phyloP scores from a whole-genome alignment of 2,797 vertebrate genomes.

The Sebastes melanostomus region DNA sequence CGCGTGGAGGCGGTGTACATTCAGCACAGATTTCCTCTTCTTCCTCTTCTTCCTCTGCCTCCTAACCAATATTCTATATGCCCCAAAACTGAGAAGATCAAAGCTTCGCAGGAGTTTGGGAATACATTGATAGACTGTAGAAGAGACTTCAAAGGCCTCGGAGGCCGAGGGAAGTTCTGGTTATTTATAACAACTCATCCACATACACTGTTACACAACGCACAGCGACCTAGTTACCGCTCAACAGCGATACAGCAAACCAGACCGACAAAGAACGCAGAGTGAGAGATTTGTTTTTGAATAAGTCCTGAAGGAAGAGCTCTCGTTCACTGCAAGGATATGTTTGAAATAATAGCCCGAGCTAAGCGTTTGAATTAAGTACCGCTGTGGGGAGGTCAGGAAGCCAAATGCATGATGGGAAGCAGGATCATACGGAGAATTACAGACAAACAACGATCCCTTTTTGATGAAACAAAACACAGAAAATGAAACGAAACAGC shows the following conservation, averaged over 20 bases:
- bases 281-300: slow-evolving; percentile 35
- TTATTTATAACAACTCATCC: slow-evolving; percentile 75
- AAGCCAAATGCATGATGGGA: slow-evolving; percentile 17
- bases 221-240: slow-evolving; percentile 75
- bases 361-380: slow-evolving; percentile 2
- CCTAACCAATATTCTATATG: slow-evolving; percentile 21
- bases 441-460: background rate
- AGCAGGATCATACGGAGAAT: background rate
- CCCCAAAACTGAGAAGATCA: slow-evolving; percentile 50
- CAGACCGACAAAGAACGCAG: slow-evolving; percentile 14
- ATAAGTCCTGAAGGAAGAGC: slow-evolving; percentile 37
- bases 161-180: slow-evolving; percentile 57
- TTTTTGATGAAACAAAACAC: background rate
- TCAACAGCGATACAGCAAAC: slow-evolving; percentile 45
- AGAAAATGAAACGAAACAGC: background rate
- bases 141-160: slow-evolving; percentile 65
- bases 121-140: slow-evolving; percentile 46
- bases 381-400: background rate
- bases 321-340: background rate
- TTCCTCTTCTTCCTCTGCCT: background rate
- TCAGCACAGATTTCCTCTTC: slow-evolving; percentile 3
- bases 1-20: background rate
- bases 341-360: background rate
- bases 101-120: slow-evolving; percentile 56
- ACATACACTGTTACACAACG: slow-evolving; percentile 73